These are phyloP conservation scores for Amniataba percoides DNA, from an alignment of 2,797 vertebrate species.

Conservation along the genomic window DNA sequence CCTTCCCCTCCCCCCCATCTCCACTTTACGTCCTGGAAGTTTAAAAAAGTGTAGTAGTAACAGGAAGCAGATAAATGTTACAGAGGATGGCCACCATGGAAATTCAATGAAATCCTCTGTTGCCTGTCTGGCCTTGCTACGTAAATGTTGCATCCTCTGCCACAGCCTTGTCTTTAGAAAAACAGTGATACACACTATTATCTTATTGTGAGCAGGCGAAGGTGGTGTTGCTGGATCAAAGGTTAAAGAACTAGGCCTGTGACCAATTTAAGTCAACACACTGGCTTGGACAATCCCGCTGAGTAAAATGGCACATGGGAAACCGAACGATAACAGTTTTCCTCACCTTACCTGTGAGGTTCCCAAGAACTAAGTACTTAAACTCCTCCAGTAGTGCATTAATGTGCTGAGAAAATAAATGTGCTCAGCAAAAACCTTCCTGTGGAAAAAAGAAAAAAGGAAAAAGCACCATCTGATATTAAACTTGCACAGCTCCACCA, in stretches of 20 bases:
- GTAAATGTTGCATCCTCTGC: conserved; percentile 17
- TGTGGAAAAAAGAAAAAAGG: conserved; percentile 1
- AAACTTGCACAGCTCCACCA: conserved; percentile 26
- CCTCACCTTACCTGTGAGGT: neutral
- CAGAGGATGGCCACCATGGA: conserved; percentile 46
- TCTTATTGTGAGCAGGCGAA: conserved; percentile 30
- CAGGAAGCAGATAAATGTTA: conserved; percentile 65
- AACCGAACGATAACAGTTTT: neutral
- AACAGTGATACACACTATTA: conserved; percentile 42
- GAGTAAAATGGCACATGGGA: neutral
- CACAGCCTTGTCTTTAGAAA: conserved; percentile 43
- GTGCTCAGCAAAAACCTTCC: conserved; percentile 34
- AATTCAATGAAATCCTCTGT: conserved; percentile 34
- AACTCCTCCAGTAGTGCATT: neutral
- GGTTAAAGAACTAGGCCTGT: conserved; percentile 4
- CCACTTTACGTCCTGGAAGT: conserved; percentile 32
- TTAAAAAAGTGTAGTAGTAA: conserved; percentile 29
- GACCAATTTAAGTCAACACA: neutral
- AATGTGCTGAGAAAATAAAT: neutral
- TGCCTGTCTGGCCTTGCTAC: conserved; percentile 23
- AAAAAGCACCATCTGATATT: conserved; percentile 37
- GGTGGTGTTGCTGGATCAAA: conserved; percentile 2
- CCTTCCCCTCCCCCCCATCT: conserved; percentile 16
- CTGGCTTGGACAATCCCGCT: neutral
- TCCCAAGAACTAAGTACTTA: neutral